Base-by-base conservation (phyloP, 2,797 vertebrate genomes). In the Falco peregrinus region DNA sequence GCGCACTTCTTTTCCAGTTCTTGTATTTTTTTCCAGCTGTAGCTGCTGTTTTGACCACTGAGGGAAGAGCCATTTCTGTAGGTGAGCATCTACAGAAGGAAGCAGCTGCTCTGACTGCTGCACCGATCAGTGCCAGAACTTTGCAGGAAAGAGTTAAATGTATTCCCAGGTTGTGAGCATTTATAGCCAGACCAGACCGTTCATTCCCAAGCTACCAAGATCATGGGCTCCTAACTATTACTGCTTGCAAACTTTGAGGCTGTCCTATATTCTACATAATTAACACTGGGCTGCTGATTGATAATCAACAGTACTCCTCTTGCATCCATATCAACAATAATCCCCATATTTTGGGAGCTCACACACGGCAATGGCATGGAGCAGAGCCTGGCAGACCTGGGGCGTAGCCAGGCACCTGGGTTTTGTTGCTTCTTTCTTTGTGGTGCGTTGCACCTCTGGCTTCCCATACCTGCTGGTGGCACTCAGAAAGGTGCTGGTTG, bases 121-220 rank as follows among this genome's bases (percentile, higher is more conserved):
- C 59, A 29, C 54, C 39, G 35, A 54, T 88, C 29, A 31, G 43
- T 74, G 63, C 63, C 78, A 86, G 63, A 93, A 87, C 51, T 69
- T 65, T 7, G 37, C 77, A 90, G 80, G 73, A 89, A 95, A 74
- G 83, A 87, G 87, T 96, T 95, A 96, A 93, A 69, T 1, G 4
- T 48, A 51, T 64, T 94, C 82, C 57, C 85, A 93, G 73, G 47
- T 76, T 84, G 29, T 70, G 17, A 76, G 33, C 79, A 48, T 86
- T 81, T 73, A 79, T 5, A 91, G 50, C 64, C 92, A 85, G 61
- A 70, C 54, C 69, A 84, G 68, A 85, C 53, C 20, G 4, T 69
- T 91, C 59, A 75, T 92, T 91, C 89, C 80, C 74, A 73, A 82
- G 54, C 43, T 88, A 65, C 82, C 4, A 11, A 90, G 77, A 93